These are phyloP conservation scores for Otocyon megalotis DNA, from an alignment of 2,113 vertebrate species.

Conservation along the genomic window DNA sequence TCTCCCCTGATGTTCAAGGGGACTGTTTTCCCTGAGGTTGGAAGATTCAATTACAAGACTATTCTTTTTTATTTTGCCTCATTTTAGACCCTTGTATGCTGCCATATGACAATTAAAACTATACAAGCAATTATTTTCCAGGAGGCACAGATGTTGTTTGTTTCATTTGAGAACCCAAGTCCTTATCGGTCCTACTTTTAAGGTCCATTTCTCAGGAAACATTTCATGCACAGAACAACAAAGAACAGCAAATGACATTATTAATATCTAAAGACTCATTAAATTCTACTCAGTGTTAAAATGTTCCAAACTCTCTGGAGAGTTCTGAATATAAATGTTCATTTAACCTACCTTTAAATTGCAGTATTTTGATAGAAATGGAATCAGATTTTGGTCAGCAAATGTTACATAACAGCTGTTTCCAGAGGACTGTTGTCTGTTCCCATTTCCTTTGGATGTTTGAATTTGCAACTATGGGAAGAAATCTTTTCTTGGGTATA, in stretches of 20 bases:
- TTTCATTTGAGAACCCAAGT: conserved; percentile 66
- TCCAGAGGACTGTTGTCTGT: background rate
- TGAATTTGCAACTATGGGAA: conserved; percentile 22
- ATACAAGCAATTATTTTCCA: conserved; percentile 58
- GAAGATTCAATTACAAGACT: background rate
- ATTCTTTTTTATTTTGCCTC: background rate
- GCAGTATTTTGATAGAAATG: conserved; percentile 43
- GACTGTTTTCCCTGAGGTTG: background rate
- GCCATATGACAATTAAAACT: conserved; percentile 53
- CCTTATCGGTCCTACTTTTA: conserved; percentile 68
- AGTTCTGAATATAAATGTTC: conserved; percentile 73
- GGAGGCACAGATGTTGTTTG: conserved; percentile 75
- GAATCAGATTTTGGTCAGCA: conserved; percentile 63
- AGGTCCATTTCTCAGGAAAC: conserved; percentile 69
- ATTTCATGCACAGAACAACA: conserved; percentile 61
- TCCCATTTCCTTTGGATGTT: background rate
- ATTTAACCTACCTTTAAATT: conserved; percentile 64
- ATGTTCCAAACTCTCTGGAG: conserved; percentile 55
- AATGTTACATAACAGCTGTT: conserved; percentile 54
- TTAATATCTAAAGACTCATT: conserved; percentile 78
- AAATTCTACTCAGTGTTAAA: conserved; percentile 72
- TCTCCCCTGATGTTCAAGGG: background rate
- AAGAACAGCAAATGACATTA: conserved; percentile 69
- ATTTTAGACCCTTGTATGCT: background rate
- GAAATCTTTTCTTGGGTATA: background rate